Evolutionary conservation across 2,888 invertebrate genomes (phyloP), one percentile per base, ranked within the genome.

Genomic region (Perdita meconis): DNA sequence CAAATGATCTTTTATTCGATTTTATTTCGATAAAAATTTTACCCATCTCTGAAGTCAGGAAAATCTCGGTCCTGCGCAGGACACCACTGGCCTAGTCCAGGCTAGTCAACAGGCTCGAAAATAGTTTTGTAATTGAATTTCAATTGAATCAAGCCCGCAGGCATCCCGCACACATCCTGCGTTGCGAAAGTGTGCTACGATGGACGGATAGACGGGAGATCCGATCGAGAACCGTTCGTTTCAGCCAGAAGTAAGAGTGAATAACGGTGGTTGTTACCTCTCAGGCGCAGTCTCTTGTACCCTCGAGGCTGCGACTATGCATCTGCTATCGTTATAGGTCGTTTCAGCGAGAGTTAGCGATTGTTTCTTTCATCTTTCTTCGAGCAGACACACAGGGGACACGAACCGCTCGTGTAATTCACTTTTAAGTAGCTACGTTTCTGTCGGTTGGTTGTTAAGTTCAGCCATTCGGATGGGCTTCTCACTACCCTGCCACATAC

Each of bases 111-210:
- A 24, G 74, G 56, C 78, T 82, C 67, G 66, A 71, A 78, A 84
- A 73, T 60, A 70, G 82, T 86, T 81, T 83, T 85, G 81, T 82
- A 86, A 87, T 84, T 82, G 86, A 87, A 86, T 84, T 83, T 86
- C 81, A 74, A 86, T 83, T 61, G 75, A 77, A 78, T 80, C 78
- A 60, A 70, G 44, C 74, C 73, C 74, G 57, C 53, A 59, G 64
- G 70, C 79, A 70, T 74, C 79, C 65, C 70, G 71, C 63, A 59
- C 72, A 80, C 82, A 81, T 82, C 79, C 80, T 79, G 79, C 81
- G 76, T 87, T 86, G 79, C 76, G 82, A 83, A 83, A 84, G 78
- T 63, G 60, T 63, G 55, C 71, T 51, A 71, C 75, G 84, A 84
- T 68, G 81, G 74, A 71, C 71, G 47, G 78, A 78, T 75, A 72